Evolutionary conservation across 2,113 vertebrate genomes (phyloP).

Genomic region (Capreolus pygargus): DNA sequence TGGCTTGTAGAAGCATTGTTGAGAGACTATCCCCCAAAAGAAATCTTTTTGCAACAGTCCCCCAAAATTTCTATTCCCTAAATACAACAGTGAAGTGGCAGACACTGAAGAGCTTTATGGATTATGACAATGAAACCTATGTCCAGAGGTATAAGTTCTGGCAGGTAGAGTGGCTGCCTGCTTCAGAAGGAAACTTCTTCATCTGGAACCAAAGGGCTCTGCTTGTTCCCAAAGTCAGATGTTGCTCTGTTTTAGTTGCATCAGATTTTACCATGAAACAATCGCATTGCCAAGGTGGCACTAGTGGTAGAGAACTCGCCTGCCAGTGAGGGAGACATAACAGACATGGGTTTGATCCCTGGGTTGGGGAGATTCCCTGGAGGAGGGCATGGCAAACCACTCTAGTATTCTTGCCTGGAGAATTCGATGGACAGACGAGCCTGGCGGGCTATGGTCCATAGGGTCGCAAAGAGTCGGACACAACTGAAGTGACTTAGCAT

Average conservation of each 20-base stretch:
- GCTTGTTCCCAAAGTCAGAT: neutral
- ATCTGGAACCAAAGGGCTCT: neutral
- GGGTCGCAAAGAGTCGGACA: neutral
- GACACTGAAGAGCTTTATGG: neutral
- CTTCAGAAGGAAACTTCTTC: neutral
- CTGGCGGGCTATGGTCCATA: neutral
- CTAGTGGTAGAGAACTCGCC: neutral
- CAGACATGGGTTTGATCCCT: neutral
- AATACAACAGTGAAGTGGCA: neutral
- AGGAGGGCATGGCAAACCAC: neutral
- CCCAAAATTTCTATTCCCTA: neutral
- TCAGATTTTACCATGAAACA: neutral
- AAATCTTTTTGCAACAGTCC: neutral
- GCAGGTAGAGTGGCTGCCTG: neutral
- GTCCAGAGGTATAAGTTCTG: neutral
- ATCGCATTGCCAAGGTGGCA: neutral
- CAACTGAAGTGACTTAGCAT: neutral
- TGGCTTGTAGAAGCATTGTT: neutral
- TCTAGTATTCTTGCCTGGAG: neutral
- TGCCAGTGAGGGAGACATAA: accelerated
- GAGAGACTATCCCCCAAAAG: neutral
- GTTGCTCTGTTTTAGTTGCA: neutral
- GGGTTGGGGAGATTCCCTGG: neutral
- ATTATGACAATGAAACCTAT: neutral
- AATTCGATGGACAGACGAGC: neutral